Base-by-base conservation (phyloP, 2,113 vertebrate species). In the Alligator sinensis region DNA sequence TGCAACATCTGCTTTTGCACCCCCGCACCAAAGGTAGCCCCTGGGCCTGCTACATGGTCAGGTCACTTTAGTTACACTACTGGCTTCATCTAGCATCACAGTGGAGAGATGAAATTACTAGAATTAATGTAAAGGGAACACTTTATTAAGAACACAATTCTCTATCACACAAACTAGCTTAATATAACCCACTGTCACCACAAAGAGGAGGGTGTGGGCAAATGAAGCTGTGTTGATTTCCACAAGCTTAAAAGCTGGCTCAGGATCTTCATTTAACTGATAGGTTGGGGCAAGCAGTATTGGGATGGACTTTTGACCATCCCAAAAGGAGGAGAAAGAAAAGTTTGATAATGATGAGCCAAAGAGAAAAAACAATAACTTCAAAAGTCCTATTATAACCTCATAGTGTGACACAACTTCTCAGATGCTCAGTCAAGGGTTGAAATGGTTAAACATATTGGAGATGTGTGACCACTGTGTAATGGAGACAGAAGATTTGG, bases 121-220 rank as follows among this genome's bases (percentile, higher is more conserved):
- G 47, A 47, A 47, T 47, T 9, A 47, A 47, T 47, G 47, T 47
- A 47, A 47, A 47, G 7, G 47, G 47, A 9, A 66, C 27, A 25
- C 5, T 4, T 86, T 14, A 57, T 79, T 70, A 66, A 87, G 25
- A 54, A 68, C 22, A 68, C 15, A 78, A 12, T 19, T 70, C 63
- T 61, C 63, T 34, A 13, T 19, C 19, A 38, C 68, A 38, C 30
- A 38, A 11, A 72, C 11, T 11, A 72, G 22, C 68, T 21, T 21
- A 24, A 30, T 34, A 34, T 72, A 38, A 38, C 21, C 38, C 77
- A 10, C 15, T 28, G 3, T 15, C 34, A 75, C 2, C 9, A 47
- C 13, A 47, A 61, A 1, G 0, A 0, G 1, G 47, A 47, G 9
- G 47, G 47, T 47, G 47, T 47, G 30, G 5, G 2, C 9, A 87